Base-by-base conservation (phyloP, 2,797 vertebrate species). In the Poeciliopsis presidionis region DNA sequence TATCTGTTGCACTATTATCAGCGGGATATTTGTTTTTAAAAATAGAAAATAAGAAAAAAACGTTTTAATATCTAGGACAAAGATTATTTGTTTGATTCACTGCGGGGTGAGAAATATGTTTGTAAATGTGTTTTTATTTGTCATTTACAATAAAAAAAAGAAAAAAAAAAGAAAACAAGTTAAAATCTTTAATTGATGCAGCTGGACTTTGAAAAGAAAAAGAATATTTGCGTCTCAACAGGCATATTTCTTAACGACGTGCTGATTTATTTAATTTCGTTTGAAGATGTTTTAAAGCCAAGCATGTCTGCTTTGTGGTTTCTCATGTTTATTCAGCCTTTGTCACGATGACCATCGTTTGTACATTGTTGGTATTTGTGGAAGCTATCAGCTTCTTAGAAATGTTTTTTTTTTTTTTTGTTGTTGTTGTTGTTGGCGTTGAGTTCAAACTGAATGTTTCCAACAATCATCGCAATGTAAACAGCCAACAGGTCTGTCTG, bases 291-390 rank as follows among this genome's bases (percentile, higher is more conserved):
- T 94, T 93, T 89, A 57, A 93, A 92, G 86, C 89, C 86, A 89
- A 91, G 95, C 94, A 92, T 94, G 95, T 94, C 90, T 89, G 90
- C 91, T 82, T 93, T 80, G 90, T 93, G 91, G 88, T 94, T 93
- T 93, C 80, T 88, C 87, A 88, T 93, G 86, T 90, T 89, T 72
- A 87, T 82, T 89, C 69, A 84, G 78, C 85, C 77, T 88, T 28
- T 28, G 80, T 89, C 90, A 81, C 89, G 73, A 74, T 89, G 81
- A 93, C 84, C 89, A 86, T 92, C 81, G 90, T 88, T 93, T 93
- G 90, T 93, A 93, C 89, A 85, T 93, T 93, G 87, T 87, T 83
- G 83, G 84, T 82, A 69, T 94, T 89, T 88, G 89, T 93, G 87
- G 89, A 92, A 92, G 90, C 90, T 87, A 57, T 75, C 75, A 33